A percentile compares a stretch with the other conserved stretches of the same genome.
Evolutionary conservation across 2,888 invertebrate species (phyloP).

Genomic region (Ariolimax columbianus): DNA sequence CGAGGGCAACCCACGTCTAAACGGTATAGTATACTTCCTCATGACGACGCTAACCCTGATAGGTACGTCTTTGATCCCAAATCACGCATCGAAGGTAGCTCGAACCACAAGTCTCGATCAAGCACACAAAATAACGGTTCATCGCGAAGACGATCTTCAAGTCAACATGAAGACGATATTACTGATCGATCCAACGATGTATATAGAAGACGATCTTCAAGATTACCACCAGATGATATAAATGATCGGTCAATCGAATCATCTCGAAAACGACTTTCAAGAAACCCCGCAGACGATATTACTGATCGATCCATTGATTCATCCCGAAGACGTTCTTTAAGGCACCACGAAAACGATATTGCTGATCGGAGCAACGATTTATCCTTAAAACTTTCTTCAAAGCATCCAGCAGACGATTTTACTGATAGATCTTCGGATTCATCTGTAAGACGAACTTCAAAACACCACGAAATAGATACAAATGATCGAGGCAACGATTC

Average conservation of each 20-base stretch:
- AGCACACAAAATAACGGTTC: not conserved
- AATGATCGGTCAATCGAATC: not conserved
- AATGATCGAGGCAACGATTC: not conserved
- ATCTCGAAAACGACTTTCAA: not conserved
- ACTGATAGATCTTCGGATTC: not conserved
- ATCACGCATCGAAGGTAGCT: not conserved
- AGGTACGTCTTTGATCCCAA: not conserved
- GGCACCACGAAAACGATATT: not conserved
- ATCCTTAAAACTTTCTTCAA: not conserved
- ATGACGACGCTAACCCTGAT: not conserved
- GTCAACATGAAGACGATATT: not conserved
- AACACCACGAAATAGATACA: not conserved
- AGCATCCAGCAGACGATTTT: not conserved
- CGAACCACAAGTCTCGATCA: not conserved
- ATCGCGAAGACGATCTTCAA: not conserved
- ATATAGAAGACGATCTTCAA: not conserved
- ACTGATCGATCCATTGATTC: not conserved
- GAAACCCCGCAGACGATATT: not conserved
- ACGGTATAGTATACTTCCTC: not conserved
- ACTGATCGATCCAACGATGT: not conserved
- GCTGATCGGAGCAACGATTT: not conserved
- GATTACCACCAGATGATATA: not conserved
- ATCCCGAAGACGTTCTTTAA: not conserved
- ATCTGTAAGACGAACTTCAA: not conserved
- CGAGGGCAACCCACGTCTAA: not conserved